Base-by-base conservation (phyloP, 1,140 invertebrate species). In the Dermatophagoides farinae region DNA sequence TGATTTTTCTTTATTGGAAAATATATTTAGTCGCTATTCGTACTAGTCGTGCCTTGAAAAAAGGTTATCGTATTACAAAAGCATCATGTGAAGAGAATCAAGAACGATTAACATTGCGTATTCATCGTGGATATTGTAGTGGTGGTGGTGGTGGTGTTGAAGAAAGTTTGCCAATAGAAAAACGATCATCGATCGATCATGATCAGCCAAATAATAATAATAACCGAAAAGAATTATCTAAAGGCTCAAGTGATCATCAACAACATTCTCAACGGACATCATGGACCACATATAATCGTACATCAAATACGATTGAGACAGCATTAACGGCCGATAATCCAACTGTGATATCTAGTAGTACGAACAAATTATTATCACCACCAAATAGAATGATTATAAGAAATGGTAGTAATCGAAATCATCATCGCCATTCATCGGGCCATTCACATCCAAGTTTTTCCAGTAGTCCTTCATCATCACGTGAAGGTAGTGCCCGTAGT, bases 1-100 rank as follows among this genome's bases (percentile, higher is more conserved):
- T 96, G 86, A 76, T 93, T 54, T 92, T 95, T 77, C 88, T 97
- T 74, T 96, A 97, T 74, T 89, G 88, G 79, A 78, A 86, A 64
- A 96, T 97, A 66, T 96, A 96, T 74, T 80, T 83, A 60, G 88
- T 88, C 0, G 89, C 89, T 18, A 81, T 88, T 2, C 81, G 84
- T 62, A 91, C 89, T 0, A 90, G 88, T 0, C 81, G 82, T 64
- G 86, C 88, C 37, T 86, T 92, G 23, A 68, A 73, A 59, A 68
- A 74, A 80, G 91, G 79, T 58, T 93, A 93, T 70, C 79, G 88
- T 61, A 92, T 88, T 41, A 91, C 89, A 16, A 90, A 88, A 75
- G 12, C 53, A 2, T 38, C 53, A 16, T 80, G 57, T 16, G 66
- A 62, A 55, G 57, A 41, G 52, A 63, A 89, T 65, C 86, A 91